phyloP scores from a whole-genome alignment of 2,113 vertebrate genomes.

The Eira barbara region DNA sequence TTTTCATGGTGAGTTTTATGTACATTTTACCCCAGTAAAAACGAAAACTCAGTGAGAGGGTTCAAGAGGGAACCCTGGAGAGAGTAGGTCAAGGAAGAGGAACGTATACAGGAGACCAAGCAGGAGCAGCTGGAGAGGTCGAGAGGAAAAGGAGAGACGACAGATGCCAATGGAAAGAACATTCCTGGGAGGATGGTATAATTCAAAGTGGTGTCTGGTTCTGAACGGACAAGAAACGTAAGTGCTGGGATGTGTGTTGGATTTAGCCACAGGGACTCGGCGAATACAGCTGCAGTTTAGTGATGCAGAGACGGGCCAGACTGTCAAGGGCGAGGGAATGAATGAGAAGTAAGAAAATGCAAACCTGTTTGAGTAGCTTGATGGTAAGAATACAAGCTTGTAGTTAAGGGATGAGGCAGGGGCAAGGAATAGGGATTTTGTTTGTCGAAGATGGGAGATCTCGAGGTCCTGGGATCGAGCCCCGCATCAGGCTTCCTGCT shows the following conservation, averaged over 20 bases:
- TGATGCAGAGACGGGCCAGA: not conserved
- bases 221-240: not conserved
- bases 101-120: not conserved
- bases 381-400: too few relatives aligned
- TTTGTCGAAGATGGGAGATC: not conserved
- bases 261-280: not conserved
- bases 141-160: not conserved
- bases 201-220: not conserved
- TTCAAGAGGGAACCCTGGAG: not conserved
- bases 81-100: not conserved
- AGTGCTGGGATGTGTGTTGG: not conserved
- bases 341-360: not conserved
- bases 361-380: not conserved
- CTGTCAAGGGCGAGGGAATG: not conserved
- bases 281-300: not conserved
- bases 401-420: not conserved
- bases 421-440: not conserved
- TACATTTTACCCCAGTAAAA: not conserved
- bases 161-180: not conserved
- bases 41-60: not conserved
- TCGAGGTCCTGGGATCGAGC: too few relatives aligned
- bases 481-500: too few relatives aligned
- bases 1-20: not conserved
- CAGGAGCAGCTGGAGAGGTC: not conserved
- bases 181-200: too few relatives aligned